Base-by-base conservation (phyloP, 2,888 invertebrate species). In the Zootermopsis nevadensis region DNA sequence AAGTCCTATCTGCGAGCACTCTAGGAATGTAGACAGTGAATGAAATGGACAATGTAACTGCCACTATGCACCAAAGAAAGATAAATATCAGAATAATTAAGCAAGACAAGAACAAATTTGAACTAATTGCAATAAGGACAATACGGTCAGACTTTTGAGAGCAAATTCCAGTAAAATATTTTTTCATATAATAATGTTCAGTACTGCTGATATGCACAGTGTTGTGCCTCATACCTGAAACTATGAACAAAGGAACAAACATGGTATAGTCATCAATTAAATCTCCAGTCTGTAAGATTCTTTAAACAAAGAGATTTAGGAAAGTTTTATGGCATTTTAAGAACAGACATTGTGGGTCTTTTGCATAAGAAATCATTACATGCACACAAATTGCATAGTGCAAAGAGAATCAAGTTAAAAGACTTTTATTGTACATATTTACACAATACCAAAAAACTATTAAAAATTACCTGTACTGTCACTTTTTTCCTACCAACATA, bases 31-130 rank as follows among this genome's bases (percentile, higher is more conserved):
- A 33, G 42, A 67, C 12, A 83, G 53, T 60, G 12, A 22, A 30
- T 53, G 72, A 77, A 30, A 76, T 48, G 53, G 74, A 55, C 55
- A 33, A 33, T 48, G 72, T 55, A 66, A 79, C 79, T 79, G 79
- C 79, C 79, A 79, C 79, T 79, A 79, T 53, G 79, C 79, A 60
- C 79, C 79, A 79, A 38, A 66, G n/a, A 12, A 38, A 38, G 27
- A 33, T 33, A 69, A 69, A 48, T 48, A 15, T 48, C 19, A 19
- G 48, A 48, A 12, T 48, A 19, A 48, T 12, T 6, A 31, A n/a
- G 19, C 60, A 33, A 31, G 53, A 27, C 24, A 15, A 55, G 48
- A 76, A 1, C 15, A 48, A 48, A 48, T 48, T 48, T 48, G 15
- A 19, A 48, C 15, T 15, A 48, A 19, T 19, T 48, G 48, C 48